phyloP scores from a whole-genome alignment of 2,888 invertebrate species.

The Bhutanitis thaidina region DNA sequence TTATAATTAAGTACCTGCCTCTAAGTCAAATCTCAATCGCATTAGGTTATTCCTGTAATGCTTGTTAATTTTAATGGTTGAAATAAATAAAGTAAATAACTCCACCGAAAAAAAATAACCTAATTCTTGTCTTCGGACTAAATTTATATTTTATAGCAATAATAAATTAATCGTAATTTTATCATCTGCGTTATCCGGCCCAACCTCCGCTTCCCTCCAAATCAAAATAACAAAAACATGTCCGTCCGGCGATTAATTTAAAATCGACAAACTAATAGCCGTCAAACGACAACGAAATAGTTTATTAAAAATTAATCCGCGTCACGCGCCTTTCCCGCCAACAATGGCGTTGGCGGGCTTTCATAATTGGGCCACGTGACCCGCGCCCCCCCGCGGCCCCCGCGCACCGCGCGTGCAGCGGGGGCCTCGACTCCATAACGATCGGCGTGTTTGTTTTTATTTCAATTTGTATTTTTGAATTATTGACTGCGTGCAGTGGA shows the following conservation, averaged over 20 bases:
- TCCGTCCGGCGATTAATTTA: slow-evolving; percentile 1
- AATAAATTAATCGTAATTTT: no score
- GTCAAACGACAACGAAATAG: slow-evolving; percentile 10
- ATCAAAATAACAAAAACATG: neutral
- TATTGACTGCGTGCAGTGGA: neutral
- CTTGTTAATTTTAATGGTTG: no score
- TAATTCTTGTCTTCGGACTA: no score
- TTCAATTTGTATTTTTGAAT: slow-evolving; percentile 9
- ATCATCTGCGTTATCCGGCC: no score
- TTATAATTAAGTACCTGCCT: no score
- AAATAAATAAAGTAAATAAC: no score
- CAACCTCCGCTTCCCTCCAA: no score
- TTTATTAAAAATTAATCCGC: slow-evolving; percentile 25
- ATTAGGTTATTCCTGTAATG: no score
- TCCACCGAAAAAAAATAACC: no score
- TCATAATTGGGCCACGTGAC: slow-evolving; percentile 30
- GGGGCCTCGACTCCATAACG: neutral
- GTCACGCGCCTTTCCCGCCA: slow-evolving; percentile 24
- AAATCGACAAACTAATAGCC: slow-evolving; percentile 13
- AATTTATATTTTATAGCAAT: no score
- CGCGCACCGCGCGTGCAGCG: neutral
- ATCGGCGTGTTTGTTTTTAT: slow-evolving; percentile 10
- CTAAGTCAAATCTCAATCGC: no score
- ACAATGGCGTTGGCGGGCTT: slow-evolving; percentile 11
- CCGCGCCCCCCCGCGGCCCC: neutral